Evolutionary conservation across 2,797 vertebrate species (phyloP).

Genomic region (Peromyscus aztecus): DNA sequence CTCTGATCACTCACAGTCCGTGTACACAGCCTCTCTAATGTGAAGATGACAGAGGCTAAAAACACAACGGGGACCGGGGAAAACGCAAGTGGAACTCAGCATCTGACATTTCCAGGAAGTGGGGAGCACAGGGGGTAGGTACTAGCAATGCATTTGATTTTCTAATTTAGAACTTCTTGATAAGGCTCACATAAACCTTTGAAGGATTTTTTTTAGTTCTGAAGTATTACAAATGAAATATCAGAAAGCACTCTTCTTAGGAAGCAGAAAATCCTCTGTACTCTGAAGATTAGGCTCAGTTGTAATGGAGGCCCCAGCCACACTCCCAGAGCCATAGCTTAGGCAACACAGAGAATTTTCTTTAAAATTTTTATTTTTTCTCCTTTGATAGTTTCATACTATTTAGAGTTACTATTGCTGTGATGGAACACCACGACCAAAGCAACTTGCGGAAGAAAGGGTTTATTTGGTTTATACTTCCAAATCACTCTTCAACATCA

Average conservation of each 20-base stretch:
- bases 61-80: background rate
- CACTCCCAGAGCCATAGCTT: background rate
- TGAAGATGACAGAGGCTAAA: background rate
- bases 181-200: conserved; percentile 40
- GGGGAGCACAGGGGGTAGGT: background rate
- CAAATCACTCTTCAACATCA: no score
- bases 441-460: background rate
- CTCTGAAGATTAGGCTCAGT: background rate
- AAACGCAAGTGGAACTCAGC: background rate
- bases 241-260: background rate
- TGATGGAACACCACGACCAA: background rate
- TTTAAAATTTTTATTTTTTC: no score
- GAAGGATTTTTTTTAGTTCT: background rate
- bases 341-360: background rate
- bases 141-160: conserved; percentile 35
- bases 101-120: background rate
- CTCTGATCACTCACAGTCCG: background rate
- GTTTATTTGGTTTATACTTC: background rate
- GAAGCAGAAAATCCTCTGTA: background rate
- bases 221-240: background rate
- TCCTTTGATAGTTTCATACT: background rate
- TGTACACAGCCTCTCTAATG: background rate
- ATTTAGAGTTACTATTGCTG: background rate
- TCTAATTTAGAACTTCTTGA: conserved; percentile 22
- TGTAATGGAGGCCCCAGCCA: background rate